Evolutionary conservation across 1,140 invertebrate species (phyloP).

Genomic region (Neomicropteryx cornuta): DNA sequence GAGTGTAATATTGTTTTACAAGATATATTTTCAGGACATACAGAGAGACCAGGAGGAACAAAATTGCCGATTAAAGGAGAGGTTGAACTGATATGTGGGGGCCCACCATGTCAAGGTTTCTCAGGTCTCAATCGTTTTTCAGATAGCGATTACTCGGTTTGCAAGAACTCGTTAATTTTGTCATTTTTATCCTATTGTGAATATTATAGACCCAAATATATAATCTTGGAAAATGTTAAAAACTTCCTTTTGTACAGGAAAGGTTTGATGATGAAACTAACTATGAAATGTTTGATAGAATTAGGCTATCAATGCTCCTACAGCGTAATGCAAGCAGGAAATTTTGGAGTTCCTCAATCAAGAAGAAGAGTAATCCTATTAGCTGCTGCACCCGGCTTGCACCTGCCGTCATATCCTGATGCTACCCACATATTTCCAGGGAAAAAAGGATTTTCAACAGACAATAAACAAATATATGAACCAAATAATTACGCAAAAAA

Average conservation of each 20-base stretch:
- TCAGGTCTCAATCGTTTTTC: slow-evolving; percentile 74
- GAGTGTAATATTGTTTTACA: slow-evolving; percentile 60
- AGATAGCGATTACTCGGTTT: slow-evolving; percentile 59
- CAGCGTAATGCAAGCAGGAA: slow-evolving; percentile 66
- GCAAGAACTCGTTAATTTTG: slow-evolving; percentile 69
- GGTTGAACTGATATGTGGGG: slow-evolving; percentile 66
- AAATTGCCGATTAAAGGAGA: slow-evolving; percentile 57
- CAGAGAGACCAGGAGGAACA: slow-evolving; percentile 29
- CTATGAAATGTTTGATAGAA: slow-evolving; percentile 52
- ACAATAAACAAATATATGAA: too few relatives aligned
- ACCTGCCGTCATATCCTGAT: slow-evolving; percentile 61
- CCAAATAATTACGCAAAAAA: slow-evolving; percentile 38
- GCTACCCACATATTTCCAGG: slow-evolving; percentile 61
- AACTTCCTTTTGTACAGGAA: slow-evolving; percentile 63
- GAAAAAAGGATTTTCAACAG: too few relatives aligned
- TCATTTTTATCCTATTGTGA: slow-evolving; percentile 68
- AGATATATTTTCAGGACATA: slow-evolving; percentile 39
- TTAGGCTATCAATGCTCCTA: slow-evolving; percentile 77
- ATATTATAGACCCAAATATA: slow-evolving; percentile 64
- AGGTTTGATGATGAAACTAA: slow-evolving; percentile 62
- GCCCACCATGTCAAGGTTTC: slow-evolving; percentile 76
- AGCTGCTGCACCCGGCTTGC: slow-evolving; percentile 64
- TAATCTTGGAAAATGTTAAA: slow-evolving; percentile 69
- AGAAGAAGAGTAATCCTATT: slow-evolving; percentile 57
- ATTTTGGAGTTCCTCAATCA: slow-evolving; percentile 68